phyloP scores from a whole-genome alignment of 2,113 vertebrate genomes.

The Peucedramus taeniatus region DNA sequence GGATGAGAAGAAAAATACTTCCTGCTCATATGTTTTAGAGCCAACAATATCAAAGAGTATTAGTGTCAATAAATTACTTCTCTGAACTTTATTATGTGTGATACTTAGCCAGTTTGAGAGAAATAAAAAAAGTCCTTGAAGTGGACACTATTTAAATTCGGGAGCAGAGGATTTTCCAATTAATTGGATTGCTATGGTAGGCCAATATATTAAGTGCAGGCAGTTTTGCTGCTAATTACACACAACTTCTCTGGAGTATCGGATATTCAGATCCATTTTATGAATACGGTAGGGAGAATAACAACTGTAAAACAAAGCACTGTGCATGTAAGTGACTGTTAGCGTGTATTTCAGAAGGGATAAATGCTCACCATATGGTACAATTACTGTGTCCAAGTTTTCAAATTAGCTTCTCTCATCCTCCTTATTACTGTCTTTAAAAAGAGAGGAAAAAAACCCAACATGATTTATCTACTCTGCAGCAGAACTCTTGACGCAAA shows the following conservation, averaged over 20 bases:
- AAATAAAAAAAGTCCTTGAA: slow-evolving; percentile 47
- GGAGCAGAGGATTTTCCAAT: slow-evolving; percentile 60
- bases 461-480: slow-evolving; percentile 82
- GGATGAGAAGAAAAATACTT: background rate
- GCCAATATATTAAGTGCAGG: slow-evolving; percentile 70
- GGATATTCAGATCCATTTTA: slow-evolving; percentile 80
- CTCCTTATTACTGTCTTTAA: slow-evolving; percentile 88
- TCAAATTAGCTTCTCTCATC: slow-evolving; percentile 91
- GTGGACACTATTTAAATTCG: slow-evolving; percentile 66
- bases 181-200: slow-evolving; percentile 67
- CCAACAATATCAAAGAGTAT: background rate
- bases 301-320: slow-evolving; percentile 86
- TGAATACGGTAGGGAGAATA: slow-evolving; percentile 81
- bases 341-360: slow-evolving; percentile 91
- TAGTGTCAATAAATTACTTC: slow-evolving; percentile 1
- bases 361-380: slow-evolving; percentile 98
- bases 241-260: slow-evolving; percentile 78
- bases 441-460: slow-evolving; percentile 79
- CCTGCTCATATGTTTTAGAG: background rate
- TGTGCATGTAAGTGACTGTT: slow-evolving; percentile 94
- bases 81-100: slow-evolving; percentile 25
- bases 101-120: background rate
- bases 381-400: slow-evolving; percentile 89
- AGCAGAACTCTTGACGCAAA: slow-evolving; percentile 82
- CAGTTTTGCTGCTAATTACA: slow-evolving; percentile 79